Percentiles rank a stretch among this genome's conserved stretches.
Evolutionary conservation across 2,888 invertebrate species (phyloP).

Genomic region (Stictocephala bisonia): DNA sequence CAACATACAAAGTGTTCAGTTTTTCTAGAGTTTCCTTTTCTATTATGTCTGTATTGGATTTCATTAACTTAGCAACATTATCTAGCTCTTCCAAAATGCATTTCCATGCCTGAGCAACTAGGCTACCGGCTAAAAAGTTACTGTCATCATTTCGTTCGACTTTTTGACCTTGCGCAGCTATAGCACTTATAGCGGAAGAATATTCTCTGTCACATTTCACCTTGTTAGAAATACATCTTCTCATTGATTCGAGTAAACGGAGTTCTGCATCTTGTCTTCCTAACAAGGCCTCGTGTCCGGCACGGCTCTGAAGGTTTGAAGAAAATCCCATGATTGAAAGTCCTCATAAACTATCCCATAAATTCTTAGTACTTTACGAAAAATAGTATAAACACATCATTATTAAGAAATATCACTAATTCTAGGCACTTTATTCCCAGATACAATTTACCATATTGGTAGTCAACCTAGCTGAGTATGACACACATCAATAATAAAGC

Average conservation of each 20-base stretch:
- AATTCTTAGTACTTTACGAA: neutral
- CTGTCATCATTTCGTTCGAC: constrained; percentile 81
- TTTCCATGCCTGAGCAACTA: constrained; percentile 76
- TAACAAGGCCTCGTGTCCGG: constrained; percentile 91
- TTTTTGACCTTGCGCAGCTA: constrained; percentile 85
- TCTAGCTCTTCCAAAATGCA: constrained; percentile 92
- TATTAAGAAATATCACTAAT: too few relatives aligned
- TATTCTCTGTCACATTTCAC: constrained; percentile 94
- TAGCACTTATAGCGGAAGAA: constrained; percentile 83
- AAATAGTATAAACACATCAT: neutral
- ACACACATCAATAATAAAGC: too few relatives aligned
- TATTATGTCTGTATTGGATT: constrained; percentile 86
- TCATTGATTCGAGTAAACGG: constrained; percentile 91
- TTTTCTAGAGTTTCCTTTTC: constrained; percentile 86
- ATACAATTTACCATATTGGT: too few relatives aligned
- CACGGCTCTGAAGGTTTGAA: constrained; percentile 66
- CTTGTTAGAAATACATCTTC: constrained; percentile 85
- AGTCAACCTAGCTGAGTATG: too few relatives aligned
- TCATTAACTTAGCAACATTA: constrained; percentile 82
- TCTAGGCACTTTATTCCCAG: too few relatives aligned
- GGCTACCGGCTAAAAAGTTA: constrained; percentile 69
- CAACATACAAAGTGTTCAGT: constrained; percentile 82
- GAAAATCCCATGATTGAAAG: constrained; percentile 52
- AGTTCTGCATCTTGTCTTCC: constrained; percentile 93
- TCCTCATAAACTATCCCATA: neutral